Conservation (phyloP, 2,113 vertebrate genomes). For the Sakesphorus luctuosus region DNA sequence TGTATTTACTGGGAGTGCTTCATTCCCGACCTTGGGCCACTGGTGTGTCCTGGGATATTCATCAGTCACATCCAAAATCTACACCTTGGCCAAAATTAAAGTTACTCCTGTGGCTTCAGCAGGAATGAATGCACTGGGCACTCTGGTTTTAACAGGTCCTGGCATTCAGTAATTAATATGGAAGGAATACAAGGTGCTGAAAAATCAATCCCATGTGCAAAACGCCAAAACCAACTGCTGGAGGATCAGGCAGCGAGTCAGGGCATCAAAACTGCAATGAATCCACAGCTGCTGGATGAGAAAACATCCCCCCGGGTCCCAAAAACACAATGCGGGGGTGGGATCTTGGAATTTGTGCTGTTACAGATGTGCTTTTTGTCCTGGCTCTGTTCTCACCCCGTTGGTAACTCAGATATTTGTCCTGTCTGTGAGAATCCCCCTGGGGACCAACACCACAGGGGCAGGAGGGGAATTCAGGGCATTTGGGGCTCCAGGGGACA, state of each 20-base stretch:
- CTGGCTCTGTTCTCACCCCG: slow-evolving; percentile 57
- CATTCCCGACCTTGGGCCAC: slow-evolving; percentile 43
- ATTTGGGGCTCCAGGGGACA: slow-evolving; percentile 49
- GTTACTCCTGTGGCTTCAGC: neutral
- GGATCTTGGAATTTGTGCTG: slow-evolving; percentile 79
- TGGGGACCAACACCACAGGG: slow-evolving; percentile 12
- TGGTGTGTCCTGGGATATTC: neutral
- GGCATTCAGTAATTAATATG: slow-evolving; percentile 7
- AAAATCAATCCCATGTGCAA: slow-evolving; percentile 61
- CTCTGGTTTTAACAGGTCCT: slow-evolving; percentile 25
- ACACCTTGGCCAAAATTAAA: neutral
- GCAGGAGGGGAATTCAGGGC: neutral
- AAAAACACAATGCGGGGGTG: slow-evolving; percentile 59
- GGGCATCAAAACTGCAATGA: slow-evolving; percentile 55
- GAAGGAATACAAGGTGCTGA: neutral
- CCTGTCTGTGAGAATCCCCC: slow-evolving; percentile 61
- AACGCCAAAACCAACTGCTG: slow-evolving; percentile 60
- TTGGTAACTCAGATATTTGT: slow-evolving; percentile 62
- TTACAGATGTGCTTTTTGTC: slow-evolving; percentile 83
- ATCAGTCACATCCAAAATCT: slow-evolving; percentile 10
- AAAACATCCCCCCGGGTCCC: slow-evolving; percentile 19
- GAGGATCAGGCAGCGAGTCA: slow-evolving; percentile 64
- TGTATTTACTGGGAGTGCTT: neutral
- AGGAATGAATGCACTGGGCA: slow-evolving; percentile 55
- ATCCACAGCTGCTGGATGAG: slow-evolving; percentile 57